These are phyloP conservation scores for Oscheius onirici DNA, from an alignment of 2,888 invertebrate genomes.

Conservation along the genomic window DNA sequence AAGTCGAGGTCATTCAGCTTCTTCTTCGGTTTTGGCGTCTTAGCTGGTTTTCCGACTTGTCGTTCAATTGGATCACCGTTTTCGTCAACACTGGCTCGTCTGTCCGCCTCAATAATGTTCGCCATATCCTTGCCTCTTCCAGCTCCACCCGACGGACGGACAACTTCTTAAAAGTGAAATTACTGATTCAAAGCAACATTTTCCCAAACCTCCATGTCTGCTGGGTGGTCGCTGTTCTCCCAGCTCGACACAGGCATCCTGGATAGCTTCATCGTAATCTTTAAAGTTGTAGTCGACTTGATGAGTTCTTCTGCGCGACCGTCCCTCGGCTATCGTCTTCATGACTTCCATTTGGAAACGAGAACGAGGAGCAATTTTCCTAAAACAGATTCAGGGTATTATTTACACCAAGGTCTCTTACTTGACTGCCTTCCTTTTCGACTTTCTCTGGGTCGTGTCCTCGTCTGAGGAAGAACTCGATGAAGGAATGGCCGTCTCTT, in stretches of 20 bases:
- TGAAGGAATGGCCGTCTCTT: conserved; percentile 25
- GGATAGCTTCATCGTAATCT: conserved; percentile 94
- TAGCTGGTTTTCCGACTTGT: conserved; percentile 23
- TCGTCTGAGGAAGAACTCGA: conserved; percentile 38
- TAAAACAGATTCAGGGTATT: not conserved
- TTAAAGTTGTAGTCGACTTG: conserved; percentile 81
- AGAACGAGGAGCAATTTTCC: conserved; percentile 34
- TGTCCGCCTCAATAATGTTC: conserved; percentile 59
- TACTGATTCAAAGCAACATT: too few relatives aligned
- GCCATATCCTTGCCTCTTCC: conserved; percentile 84
- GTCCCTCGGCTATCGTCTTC: conserved; percentile 62
- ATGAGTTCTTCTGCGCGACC: conserved; percentile 47
- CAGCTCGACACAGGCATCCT: conserved; percentile 71
- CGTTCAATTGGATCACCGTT: conserved; percentile 26
- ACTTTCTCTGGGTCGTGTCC: conserved; percentile 58
- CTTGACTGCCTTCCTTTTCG: conserved; percentile 60
- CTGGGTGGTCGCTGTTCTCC: conserved; percentile 26
- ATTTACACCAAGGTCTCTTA: not conserved
- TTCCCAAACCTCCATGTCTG: conserved; percentile 28
- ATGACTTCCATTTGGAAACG: conserved; percentile 36
- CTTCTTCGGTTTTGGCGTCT: conserved; percentile 28
- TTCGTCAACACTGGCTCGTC: conserved; percentile 38
- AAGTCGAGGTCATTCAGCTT: conserved; percentile 45
- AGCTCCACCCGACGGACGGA: conserved; percentile 77
- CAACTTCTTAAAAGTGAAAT: conserved; percentile 17